Percentiles rank a stretch among this genome's conserved stretches.
These are phyloP conservation scores for Oeneis ivallda DNA, from an alignment of 2,888 invertebrate species.

Conservation along the genomic window DNA sequence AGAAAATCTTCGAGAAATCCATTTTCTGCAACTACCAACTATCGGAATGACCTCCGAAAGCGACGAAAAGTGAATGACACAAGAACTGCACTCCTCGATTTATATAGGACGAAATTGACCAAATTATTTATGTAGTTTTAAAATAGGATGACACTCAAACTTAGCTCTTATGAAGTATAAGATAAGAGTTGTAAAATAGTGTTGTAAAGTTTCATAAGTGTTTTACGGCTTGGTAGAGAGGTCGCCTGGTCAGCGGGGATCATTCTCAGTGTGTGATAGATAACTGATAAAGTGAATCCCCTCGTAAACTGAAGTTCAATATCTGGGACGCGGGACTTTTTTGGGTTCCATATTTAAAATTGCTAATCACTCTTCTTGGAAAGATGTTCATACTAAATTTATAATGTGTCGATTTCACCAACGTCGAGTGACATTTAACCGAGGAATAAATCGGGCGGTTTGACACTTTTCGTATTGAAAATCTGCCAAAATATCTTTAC, in stretches of 20 bases:
- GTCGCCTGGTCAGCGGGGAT: conserved; percentile 24
- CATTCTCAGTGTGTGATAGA: conserved; percentile 12
- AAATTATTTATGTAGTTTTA: conserved; percentile 4
- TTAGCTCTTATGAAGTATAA: not conserved
- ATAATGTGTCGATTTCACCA: no score
- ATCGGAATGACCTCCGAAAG: conserved; percentile 6
- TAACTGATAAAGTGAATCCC: conserved; percentile 31
- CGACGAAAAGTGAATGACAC: conserved; percentile 21
- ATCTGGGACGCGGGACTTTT: conserved; percentile 16
- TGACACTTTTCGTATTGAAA: no score
- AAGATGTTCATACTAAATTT: no score
- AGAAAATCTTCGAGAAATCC: conserved; percentile 42
- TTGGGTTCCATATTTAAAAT: not conserved
- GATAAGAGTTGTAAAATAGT: conserved; percentile 5
- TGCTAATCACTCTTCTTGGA: no score
- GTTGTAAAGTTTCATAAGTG: not conserved
- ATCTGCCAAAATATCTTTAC: no score
- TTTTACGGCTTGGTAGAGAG: conserved; percentile 18
- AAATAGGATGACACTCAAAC: conserved; percentile 5
- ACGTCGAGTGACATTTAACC: no score
- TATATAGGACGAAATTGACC: conserved; percentile 32
- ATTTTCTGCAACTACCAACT: conserved; percentile 32
- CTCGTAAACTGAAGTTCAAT: not conserved
- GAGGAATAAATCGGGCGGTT: no score
- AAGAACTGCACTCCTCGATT: conserved; percentile 13